phyloP scores from a whole-genome alignment of 2,888 invertebrate genomes.

The Apoderus coryli region DNA sequence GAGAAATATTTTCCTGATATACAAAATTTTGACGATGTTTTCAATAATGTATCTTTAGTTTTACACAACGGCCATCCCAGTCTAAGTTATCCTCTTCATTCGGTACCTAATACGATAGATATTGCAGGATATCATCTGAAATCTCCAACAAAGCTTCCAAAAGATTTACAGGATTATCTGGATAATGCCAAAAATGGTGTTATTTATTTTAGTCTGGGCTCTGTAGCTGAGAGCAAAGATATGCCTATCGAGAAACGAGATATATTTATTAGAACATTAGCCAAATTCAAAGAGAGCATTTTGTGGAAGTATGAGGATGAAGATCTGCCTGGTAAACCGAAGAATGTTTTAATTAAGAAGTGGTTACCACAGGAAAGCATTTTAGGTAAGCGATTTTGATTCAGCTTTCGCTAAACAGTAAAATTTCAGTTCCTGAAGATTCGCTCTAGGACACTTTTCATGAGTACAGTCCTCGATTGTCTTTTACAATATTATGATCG shows the following conservation, averaged over 20 bases:
- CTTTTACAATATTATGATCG: too few relatives aligned
- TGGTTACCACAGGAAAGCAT: conserved; percentile 48
- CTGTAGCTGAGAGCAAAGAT: conserved; percentile 41
- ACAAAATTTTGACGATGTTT: conserved; percentile 18
- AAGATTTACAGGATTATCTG: conserved; percentile 37
- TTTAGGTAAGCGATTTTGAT: too few relatives aligned
- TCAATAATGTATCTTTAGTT: conserved; percentile 22
- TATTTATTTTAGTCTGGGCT: conserved; percentile 45
- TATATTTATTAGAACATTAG: conserved; percentile 41
- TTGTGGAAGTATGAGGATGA: conserved; percentile 39
- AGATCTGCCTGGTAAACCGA: conserved; percentile 28
- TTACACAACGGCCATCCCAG: conserved; percentile 34
- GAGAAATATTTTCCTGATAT: conserved; percentile 15
- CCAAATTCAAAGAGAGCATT: conserved; percentile 38
- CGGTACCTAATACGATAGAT: conserved; percentile 40
- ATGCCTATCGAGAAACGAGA: conserved; percentile 36
- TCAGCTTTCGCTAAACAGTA: too few relatives aligned
- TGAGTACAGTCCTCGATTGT: too few relatives aligned
- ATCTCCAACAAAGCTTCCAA: conserved; percentile 20
- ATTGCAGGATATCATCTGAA: conserved; percentile 39
- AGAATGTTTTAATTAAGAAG: conserved; percentile 40
- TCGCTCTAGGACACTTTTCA: too few relatives aligned
- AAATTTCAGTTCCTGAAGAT: too few relatives aligned
- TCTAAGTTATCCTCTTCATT: conserved; percentile 34
- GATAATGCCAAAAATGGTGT: conserved; percentile 39